Conservation (phyloP, 23 tunicate species). For the Oikopleura vanhoeffeni region DNA sequence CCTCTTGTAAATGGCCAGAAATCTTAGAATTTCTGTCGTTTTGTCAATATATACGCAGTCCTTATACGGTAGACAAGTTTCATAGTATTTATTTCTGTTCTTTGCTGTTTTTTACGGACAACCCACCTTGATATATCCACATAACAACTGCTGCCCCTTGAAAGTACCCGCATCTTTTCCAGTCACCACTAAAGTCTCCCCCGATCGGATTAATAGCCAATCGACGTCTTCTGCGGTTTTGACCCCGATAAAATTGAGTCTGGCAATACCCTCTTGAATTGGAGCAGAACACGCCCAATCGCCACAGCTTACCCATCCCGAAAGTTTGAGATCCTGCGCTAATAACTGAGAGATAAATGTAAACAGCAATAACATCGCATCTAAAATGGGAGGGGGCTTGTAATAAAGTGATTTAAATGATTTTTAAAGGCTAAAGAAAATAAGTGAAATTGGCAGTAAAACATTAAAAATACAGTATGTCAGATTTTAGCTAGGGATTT, state of each 20-base stretch:
- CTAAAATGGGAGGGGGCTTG: no score
- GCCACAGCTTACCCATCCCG: conserved; percentile 3
- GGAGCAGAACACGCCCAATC: neutral
- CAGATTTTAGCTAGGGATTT: no score
- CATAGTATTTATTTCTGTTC: no score
- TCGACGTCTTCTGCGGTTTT: neutral
- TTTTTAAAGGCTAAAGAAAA: no score
- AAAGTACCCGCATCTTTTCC: conserved; percentile 11
- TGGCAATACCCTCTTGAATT: neutral
- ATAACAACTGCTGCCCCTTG: neutral
- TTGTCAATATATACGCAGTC: no score
- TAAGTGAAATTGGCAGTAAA: no score
- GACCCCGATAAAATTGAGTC: conserved; percentile 5
- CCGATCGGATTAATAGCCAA: neutral
- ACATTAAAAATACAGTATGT: no score
- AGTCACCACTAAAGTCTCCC: neutral
- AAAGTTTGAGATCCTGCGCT: neutral
- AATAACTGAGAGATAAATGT: neutral
- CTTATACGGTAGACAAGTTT: no score
- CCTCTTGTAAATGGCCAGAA: no score
- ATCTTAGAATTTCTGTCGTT: no score
- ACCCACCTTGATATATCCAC: neutral
- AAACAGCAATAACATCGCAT: neutral
- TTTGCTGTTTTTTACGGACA: no score
- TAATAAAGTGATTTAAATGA: no score